Percentiles rank a stretch among this genome's conserved stretches.
phyloP scores from a whole-genome alignment of 2,888 invertebrate genomes.

The Brenthis hecate region DNA sequence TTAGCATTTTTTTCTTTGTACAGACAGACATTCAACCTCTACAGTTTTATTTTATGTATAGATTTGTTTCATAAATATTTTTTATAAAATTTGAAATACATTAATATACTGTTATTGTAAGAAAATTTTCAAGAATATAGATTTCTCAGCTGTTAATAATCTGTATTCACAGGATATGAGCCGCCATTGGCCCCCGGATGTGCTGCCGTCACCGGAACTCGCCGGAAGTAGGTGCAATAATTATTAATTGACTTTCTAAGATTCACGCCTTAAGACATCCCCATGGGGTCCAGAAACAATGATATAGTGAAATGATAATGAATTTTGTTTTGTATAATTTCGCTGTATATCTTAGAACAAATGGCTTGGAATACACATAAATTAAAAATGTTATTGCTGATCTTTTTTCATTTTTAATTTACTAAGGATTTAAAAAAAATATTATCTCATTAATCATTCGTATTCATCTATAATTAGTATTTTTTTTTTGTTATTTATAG shows the following conservation, averaged over 20 bases:
- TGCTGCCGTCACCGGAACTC: slow-evolving; percentile 60
- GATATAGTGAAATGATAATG: slow-evolving; percentile 44
- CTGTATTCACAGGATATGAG: slow-evolving; percentile 59
- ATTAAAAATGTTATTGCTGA: neutral
- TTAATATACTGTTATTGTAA: too few relatives aligned
- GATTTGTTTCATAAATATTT: too few relatives aligned
- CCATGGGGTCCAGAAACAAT: slow-evolving; percentile 56
- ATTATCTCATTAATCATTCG: too few relatives aligned
- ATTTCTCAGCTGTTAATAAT: slow-evolving; percentile 52
- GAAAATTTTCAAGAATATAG: neutral
- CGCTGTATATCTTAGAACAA: slow-evolving; percentile 17
- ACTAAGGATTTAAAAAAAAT: neutral
- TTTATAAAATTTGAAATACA: too few relatives aligned
- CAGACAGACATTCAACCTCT: too few relatives aligned
- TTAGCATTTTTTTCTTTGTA: too few relatives aligned
- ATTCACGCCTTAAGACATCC: slow-evolving; percentile 61
- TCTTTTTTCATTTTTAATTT: neutral
- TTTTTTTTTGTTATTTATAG: too few relatives aligned
- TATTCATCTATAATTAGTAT: too few relatives aligned
- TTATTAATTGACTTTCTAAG: slow-evolving; percentile 75
- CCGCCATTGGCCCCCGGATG: slow-evolving; percentile 59
- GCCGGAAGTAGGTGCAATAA: slow-evolving; percentile 78
- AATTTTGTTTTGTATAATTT: slow-evolving; percentile 40
- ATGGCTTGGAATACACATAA: slow-evolving; percentile 32
- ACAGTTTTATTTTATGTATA: too few relatives aligned